Evolutionary conservation across 1,140 invertebrate species (phyloP), one percentile per base, ranked within the genome.

Genomic region (Pseudomyrmex concolor): DNA sequence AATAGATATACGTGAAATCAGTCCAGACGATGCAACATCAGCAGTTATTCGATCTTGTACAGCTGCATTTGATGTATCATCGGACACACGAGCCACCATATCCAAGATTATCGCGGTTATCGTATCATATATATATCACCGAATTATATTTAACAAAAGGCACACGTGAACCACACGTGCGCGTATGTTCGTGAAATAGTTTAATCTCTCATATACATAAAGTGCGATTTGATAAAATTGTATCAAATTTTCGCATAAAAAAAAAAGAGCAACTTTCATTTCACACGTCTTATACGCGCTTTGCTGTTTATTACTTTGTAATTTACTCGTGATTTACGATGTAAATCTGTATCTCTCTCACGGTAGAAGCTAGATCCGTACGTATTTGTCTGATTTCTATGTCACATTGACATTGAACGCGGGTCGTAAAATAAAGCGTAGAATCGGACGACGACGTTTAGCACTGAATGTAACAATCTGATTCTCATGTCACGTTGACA

Each of bases 401-500:
- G 12, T 22, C 43, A 19, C n/a, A 13, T 48, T 64, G 57, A 51
- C 19, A 34, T 64, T 74, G 57, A 73, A 60, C 13, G n/a, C 13
- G 45, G 1, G 48, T 64, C n/a, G 19, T 9, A 48, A 43, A 67
- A 77, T 67, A 77, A 43, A 77, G 9, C 13, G 66, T 51, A 13
- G 48, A 64, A 51, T 76, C 45, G 60, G 12, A 50, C 12, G 60
- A 1, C n/a, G n/a, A n/a, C 34, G 34, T 67, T 76, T 50, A 43
- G n/a, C 12, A 10, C n/a, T 25, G 10, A 22, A 60, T 19, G 19
- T 25, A 45, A 5, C 62, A 66, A 76, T 67, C 25, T 77, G 62
- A 77, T 67, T 67, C 17, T 77, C 60, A 66, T 55, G 73, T 77
- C 73, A 77, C 73, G 73, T 77, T 77, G 48, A 67, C 73, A 76